Conservation (phyloP, 2,888 invertebrate species). For the Eilema caniola region DNA sequence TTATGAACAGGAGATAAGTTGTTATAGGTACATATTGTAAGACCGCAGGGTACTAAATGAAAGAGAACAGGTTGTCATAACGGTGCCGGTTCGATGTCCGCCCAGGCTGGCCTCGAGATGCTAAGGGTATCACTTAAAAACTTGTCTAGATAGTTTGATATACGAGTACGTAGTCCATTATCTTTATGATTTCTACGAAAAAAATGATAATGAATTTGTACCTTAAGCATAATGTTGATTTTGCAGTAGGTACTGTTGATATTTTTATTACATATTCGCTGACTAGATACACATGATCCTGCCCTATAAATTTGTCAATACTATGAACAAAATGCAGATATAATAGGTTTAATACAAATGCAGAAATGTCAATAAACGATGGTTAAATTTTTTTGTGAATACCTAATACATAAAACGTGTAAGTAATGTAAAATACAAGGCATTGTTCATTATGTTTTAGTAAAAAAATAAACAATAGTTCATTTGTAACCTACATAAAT, state of each 20-base stretch:
- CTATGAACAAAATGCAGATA: too few species aligned
- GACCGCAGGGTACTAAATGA: slow-evolving; percentile 48
- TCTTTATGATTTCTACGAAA: not conserved
- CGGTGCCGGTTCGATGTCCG: slow-evolving; percentile 61
- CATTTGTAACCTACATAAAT: not conserved
- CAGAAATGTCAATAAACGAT: too few species aligned
- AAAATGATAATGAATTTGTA: not conserved
- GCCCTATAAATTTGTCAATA: too few species aligned
- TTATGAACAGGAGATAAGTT: slow-evolving; percentile 41
- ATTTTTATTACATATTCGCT: too few species aligned
- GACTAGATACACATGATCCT: too few species aligned
- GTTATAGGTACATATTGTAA: slow-evolving; percentile 42
- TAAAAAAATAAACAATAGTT: not conserved
- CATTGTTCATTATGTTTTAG: not conserved
- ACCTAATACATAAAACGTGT: not conserved
- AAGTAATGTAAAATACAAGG: not conserved
- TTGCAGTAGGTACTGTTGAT: not conserved
- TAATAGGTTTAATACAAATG: too few species aligned
- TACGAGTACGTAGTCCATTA: not conserved
- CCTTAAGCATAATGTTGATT: not conserved
- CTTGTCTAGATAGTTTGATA: slow-evolving; percentile 32
- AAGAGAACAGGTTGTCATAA: slow-evolving; percentile 60
- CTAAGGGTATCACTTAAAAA: slow-evolving; percentile 36
- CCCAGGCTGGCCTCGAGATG: slow-evolving; percentile 40
- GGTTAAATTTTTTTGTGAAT: too few species aligned